These are phyloP conservation scores for Drosophila birchii DNA, from an alignment of 2,888 invertebrate species.

Conservation along the genomic window DNA sequence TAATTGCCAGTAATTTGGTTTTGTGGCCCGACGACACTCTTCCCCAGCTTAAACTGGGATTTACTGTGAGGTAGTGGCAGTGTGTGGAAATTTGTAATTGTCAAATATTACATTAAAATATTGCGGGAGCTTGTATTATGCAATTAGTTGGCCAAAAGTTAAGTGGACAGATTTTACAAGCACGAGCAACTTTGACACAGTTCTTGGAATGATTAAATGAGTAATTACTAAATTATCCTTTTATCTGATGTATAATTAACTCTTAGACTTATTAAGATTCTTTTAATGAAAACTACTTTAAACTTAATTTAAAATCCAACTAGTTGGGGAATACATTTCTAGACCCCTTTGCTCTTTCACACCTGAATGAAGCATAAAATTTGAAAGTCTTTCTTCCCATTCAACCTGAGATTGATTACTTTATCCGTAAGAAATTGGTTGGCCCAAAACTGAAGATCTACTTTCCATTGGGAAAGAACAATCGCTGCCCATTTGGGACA, in stretches of 20 bases:
- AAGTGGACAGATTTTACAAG: constrained; percentile 4
- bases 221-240: background rate
- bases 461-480: constrained; percentile 24
- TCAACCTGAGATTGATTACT: constrained; percentile 25
- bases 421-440: constrained; percentile 32
- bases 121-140: background rate
- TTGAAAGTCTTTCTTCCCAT: constrained; percentile 12
- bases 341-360: background rate
- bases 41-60: constrained; percentile 15
- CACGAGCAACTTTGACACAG: constrained; percentile 9
- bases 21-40: constrained; percentile 46
- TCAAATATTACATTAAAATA: constrained; percentile 44
- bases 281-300: background rate
- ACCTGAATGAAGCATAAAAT: background rate
- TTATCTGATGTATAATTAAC: background rate
- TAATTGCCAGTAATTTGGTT: constrained; percentile 64
- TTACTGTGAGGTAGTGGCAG: constrained; percentile 5
- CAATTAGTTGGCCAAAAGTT: constrained; percentile 27
- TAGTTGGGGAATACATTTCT: background rate
- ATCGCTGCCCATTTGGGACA: constrained; percentile 19
- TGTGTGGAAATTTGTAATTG: constrained; percentile 42
- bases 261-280: too few species aligned
- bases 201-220: constrained; percentile 7
- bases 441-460: constrained; percentile 5
- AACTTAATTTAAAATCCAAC: background rate